Percentiles rank a stretch among this genome's conserved stretches.
Conservation (phyloP, 2,113 vertebrate genomes). For the Gymnarchus niloticus region DNA sequence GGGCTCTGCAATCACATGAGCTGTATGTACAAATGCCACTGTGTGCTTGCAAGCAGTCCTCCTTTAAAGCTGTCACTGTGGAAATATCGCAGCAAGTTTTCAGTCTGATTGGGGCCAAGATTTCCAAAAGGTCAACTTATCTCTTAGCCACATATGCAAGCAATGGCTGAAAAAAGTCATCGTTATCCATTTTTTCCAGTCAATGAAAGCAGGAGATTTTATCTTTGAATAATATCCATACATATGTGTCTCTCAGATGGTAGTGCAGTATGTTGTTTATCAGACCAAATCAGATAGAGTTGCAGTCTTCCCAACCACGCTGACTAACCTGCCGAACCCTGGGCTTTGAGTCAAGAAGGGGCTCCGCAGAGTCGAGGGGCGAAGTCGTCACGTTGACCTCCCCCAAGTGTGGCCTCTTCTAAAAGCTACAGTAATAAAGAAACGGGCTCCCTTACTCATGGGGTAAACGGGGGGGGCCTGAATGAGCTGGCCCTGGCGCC, state of each 20-base stretch:
- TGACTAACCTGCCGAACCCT: conserved; percentile 32
- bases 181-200: conserved; percentile 70
- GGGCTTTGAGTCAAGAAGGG: conserved; percentile 75
- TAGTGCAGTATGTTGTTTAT: conserved; percentile 74
- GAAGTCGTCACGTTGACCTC: neutral
- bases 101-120: conserved; percentile 75
- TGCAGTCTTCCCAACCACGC: conserved; percentile 33
- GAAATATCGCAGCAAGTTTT: conserved; percentile 76
- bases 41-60: conserved; percentile 44
- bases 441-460: conserved; percentile 67
- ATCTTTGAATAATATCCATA: conserved; percentile 75
- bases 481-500: conserved; percentile 60
- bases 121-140: conserved; percentile 85
- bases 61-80: conserved; percentile 65
- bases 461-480: conserved; percentile 30
- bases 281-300: conserved; percentile 71
- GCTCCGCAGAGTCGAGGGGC: conserved; percentile 46
- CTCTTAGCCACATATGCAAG: conserved; percentile 73
- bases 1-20: conserved; percentile 39
- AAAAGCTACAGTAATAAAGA: conserved; percentile 80
- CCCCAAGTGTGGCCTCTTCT: conserved; percentile 47
- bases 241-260: conserved; percentile 36
- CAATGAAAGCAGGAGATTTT: conserved; percentile 80
- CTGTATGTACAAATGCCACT: conserved; percentile 52
- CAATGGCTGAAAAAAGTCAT: conserved; percentile 59